Evolutionary conservation across 2,113 vertebrate genomes (phyloP), one percentile per base, ranked within the genome.

Genomic region (Oryzias melastigma): DNA sequence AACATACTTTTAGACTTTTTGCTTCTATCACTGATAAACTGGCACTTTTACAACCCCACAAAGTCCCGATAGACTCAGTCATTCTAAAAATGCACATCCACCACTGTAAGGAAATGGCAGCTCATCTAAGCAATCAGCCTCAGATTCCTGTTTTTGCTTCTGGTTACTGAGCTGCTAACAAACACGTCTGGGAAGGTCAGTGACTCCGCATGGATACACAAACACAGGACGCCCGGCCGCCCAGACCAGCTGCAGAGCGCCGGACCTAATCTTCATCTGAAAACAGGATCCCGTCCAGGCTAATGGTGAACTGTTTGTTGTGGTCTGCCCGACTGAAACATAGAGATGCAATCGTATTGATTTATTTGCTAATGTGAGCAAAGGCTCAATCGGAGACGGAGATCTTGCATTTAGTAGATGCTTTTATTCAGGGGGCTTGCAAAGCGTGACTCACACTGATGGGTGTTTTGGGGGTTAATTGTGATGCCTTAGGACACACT

Each of bases 91-190:
- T 81, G 64, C 58, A 25, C 60, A 16, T 58, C 58, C 20, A 19
- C 20, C 19, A 54, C 72, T 73, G 48, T 62, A 51, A 84, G 87
- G 87, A 91, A 87, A 66, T 83, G 77, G 79, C 75, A 65, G 45
- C 70, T 59, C 18, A 60, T 71, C 77, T 85, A 57, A 80, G 71
- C 75, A 82, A 83, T 82, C 87, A 80, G 75, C 49, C 52, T 55
- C 61, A 44, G 74, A 83, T 87, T 89, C 87, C 85, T 86, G 87
- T 90, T 87, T 65, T 83, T 85, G 78, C 82, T 74, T 5, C 44
- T 57, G 46, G 65, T 73, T 54, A 78, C 68, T 68, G 66, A 81
- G 78, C 72, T 65, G 62, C 72, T 69, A 71, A 83, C 75, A 84
- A 82, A 79, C 78, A 84, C 14, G 75, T 75, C 81, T 75, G 70